Conservation (phyloP, 2,888 invertebrate genomes). For the Parasteatoda lunata region DNA sequence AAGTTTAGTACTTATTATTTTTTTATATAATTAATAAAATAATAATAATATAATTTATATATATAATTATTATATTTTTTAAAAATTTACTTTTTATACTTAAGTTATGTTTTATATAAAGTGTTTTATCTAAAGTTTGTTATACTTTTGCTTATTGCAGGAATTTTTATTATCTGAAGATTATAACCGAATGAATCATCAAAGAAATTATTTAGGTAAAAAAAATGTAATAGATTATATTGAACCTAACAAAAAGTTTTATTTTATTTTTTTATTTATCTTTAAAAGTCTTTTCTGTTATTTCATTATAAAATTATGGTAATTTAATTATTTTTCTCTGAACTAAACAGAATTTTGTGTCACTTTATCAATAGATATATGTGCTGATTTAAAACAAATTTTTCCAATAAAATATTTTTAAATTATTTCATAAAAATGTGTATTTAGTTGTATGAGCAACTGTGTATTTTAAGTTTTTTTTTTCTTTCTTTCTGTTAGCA, state of each 20-base stretch:
- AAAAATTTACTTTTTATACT: conserved; percentile 12
- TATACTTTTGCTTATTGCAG: conserved; percentile 73
- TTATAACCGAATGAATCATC: conserved; percentile 92
- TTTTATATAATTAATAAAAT: too few species aligned
- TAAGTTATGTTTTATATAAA: background rate
- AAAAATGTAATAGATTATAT: conserved; percentile 6
- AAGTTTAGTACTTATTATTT: conserved; percentile 69
- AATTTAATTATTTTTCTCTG: background rate
- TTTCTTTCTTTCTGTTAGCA: too few species aligned
- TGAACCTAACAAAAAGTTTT: background rate
- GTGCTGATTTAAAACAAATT: too few species aligned
- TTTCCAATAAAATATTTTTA: too few species aligned
- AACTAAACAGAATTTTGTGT: too few species aligned
- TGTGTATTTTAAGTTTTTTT: too few species aligned
- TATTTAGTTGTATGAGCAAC: too few species aligned
- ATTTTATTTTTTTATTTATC: background rate
- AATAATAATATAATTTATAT: background rate
- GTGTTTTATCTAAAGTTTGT: background rate
- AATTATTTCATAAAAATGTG: too few species aligned
- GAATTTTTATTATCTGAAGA: conserved; percentile 94
- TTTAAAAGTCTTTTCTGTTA: background rate
- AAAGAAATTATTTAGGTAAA: conserved; percentile 84
- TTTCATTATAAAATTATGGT: background rate
- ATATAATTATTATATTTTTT: background rate
- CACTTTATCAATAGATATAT: too few species aligned